Conservation (phyloP, 2,888 invertebrate genomes). For the Heliconius cydno region DNA sequence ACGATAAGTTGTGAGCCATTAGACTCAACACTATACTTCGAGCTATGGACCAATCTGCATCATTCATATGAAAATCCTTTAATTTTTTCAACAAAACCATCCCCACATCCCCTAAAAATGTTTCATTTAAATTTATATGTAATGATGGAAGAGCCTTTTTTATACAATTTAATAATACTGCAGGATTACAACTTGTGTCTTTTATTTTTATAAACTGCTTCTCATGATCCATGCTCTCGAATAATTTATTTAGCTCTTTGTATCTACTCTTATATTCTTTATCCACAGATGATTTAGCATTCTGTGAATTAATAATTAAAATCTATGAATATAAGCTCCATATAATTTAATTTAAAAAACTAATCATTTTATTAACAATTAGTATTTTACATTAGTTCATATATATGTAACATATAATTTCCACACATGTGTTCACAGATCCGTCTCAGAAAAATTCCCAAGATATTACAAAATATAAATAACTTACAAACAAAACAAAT, state of each 20-base stretch:
- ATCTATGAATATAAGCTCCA: background rate
- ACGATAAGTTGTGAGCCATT: conserved; percentile 82
- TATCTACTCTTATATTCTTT: conserved; percentile 74
- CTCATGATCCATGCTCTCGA: conserved; percentile 68
- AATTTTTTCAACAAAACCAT: conserved; percentile 66
- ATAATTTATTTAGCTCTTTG: conserved; percentile 66
- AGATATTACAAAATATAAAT: background rate
- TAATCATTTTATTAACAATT: background rate
- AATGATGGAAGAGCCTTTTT: conserved; percentile 82
- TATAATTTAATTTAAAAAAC: background rate
- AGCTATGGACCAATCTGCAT: conserved; percentile 66
- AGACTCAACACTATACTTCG: conserved; percentile 77
- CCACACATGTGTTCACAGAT: background rate
- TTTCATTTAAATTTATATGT: conserved; percentile 83
- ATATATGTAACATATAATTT: too few species aligned
- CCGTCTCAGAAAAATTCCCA: background rate
- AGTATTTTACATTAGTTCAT: too few species aligned
- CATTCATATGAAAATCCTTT: conserved; percentile 64
- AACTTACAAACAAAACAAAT: conserved; percentile 60
- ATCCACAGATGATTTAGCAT: conserved; percentile 62
- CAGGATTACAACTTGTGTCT: conserved; percentile 58
- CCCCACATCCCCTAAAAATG: conserved; percentile 75
- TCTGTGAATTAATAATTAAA: conserved; percentile 56
- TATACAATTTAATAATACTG: conserved; percentile 71
- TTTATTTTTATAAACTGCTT: conserved; percentile 69